Evolutionary conservation across 2,113 vertebrate genomes (phyloP).

Genomic region (Plectropomus leopardus): DNA sequence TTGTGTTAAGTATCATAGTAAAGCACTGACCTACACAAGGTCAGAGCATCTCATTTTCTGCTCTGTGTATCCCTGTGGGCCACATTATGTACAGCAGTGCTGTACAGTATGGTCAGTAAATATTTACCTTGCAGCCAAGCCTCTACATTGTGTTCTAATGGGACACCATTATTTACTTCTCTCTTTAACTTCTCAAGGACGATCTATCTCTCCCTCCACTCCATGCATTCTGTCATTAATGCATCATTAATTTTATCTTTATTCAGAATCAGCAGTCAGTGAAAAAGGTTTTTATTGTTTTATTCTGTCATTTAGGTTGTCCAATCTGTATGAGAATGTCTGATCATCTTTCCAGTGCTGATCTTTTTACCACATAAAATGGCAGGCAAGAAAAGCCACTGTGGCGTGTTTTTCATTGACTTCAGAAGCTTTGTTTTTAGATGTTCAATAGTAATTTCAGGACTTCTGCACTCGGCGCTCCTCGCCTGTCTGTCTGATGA

Average conservation of each 20-base stretch:
- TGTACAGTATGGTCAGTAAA: not conserved
- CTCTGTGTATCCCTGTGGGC: not conserved
- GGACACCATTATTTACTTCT: not conserved
- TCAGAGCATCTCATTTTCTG: constrained; percentile 25
- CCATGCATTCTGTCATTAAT: not conserved
- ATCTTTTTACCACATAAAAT: not conserved
- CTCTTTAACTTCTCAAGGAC: not conserved
- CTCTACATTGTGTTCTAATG: not conserved
- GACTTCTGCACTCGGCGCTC: not conserved
- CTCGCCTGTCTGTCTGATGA: not conserved
- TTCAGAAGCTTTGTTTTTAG: not conserved
- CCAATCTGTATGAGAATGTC: too few species aligned
- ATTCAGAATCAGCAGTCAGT: not conserved
- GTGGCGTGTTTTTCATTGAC: not conserved
- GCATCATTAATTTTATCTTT: not conserved
- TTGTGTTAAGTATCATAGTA: constrained; percentile 7
- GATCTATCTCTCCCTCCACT: not conserved
- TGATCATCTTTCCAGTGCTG: too few species aligned
- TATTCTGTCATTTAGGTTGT: not conserved
- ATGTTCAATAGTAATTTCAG: not conserved
- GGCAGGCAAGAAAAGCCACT: not conserved
- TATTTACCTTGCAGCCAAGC: not conserved
- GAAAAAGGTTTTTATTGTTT: not conserved
- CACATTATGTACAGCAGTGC: not conserved
- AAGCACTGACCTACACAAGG: constrained; percentile 24